Percentiles rank a stretch among this genome's conserved stretches.
Conservation (phyloP, 2,113 vertebrate species). For the Chunga burmeisteri region DNA sequence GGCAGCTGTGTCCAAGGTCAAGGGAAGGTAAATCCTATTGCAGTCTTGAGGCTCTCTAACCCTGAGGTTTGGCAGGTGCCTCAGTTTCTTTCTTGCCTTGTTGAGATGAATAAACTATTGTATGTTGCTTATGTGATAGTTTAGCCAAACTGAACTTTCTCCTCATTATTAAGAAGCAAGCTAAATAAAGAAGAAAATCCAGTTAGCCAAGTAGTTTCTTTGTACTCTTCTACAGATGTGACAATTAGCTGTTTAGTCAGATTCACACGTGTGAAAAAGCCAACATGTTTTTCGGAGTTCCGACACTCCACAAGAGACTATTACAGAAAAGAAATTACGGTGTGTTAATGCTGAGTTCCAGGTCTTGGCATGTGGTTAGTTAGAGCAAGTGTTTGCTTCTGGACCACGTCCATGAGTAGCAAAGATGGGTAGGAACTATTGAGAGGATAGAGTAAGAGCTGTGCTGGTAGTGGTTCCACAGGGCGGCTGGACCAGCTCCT, state of each 20-base stretch:
- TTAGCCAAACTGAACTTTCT: not conserved
- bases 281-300: not conserved
- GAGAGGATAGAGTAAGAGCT: not conserved
- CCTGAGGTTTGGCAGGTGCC: not conserved
- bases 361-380: not conserved
- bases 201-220: not conserved
- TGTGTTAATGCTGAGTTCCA: not conserved
- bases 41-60: not conserved
- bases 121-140: not conserved
- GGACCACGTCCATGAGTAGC: not conserved
- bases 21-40: not conserved
- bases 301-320: not conserved
- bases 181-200: not conserved
- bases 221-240: not conserved
- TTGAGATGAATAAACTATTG: not conserved
- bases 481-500: accelerated
- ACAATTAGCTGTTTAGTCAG: not conserved
- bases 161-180: not conserved
- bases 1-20: not conserved
- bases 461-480: not conserved
- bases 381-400: not conserved
- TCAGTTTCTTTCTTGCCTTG: not conserved
- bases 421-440: not conserved
- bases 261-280: not conserved
- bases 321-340: accelerated